Conservation (phyloP, 2,888 invertebrate genomes). For the Zygaena filipendulae region DNA sequence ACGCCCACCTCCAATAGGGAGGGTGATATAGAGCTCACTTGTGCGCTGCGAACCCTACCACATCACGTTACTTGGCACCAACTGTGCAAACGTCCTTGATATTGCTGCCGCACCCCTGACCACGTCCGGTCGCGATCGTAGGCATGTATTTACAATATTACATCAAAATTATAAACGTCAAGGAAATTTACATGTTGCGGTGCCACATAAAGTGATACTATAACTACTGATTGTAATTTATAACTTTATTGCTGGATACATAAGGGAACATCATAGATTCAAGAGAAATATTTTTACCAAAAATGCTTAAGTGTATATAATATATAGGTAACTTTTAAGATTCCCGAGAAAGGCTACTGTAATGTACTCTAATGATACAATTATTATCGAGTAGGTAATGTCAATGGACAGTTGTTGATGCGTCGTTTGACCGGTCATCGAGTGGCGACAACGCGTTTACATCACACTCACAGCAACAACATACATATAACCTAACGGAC, state of each 20-base stretch:
- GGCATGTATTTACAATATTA: neutral
- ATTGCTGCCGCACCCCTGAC: slow-evolving; percentile 12
- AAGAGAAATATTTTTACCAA: slow-evolving; percentile 67
- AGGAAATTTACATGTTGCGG: slow-evolving; percentile 27
- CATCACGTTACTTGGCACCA: slow-evolving; percentile 39
- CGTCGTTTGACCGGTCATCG: slow-evolving; percentile 63
- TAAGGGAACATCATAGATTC: slow-evolving; percentile 66
- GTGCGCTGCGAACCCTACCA: slow-evolving; percentile 66
- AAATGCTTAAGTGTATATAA: slow-evolving; percentile 64
- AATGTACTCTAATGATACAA: slow-evolving; percentile 69
- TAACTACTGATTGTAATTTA: slow-evolving; percentile 61
- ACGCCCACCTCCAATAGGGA: slow-evolving; percentile 70
- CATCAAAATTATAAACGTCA: slow-evolving; percentile 13
- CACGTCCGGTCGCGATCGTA: neutral
- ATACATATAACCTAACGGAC: slow-evolving; percentile 48
- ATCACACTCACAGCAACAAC: slow-evolving; percentile 62
- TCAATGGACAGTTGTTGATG: slow-evolving; percentile 68
- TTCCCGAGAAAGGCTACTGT: slow-evolving; percentile 67
- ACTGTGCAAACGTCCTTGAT: slow-evolving; percentile 24
- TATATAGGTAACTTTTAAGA: slow-evolving; percentile 68
- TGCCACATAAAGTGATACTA: slow-evolving; percentile 54
- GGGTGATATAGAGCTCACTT: slow-evolving; percentile 66
- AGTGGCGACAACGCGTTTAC: slow-evolving; percentile 58
- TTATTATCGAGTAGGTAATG: slow-evolving; percentile 61
- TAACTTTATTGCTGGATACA: slow-evolving; percentile 67